These are phyloP conservation scores for Phylloscopus collybita DNA, from an alignment of 2,797 vertebrate species.

Conservation along the genomic window DNA sequence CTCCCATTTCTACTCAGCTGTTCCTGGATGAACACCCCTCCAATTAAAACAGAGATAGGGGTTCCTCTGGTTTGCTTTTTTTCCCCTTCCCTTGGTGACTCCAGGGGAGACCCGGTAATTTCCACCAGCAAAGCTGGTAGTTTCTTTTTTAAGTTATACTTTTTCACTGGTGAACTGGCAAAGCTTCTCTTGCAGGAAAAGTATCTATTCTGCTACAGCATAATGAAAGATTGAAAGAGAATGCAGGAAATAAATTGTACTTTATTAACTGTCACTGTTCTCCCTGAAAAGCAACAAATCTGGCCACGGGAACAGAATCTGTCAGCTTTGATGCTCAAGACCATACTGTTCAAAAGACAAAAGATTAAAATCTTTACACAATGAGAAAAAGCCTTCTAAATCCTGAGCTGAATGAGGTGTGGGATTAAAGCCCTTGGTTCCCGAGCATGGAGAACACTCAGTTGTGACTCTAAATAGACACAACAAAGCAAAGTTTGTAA, in stretches of 20 bases:
- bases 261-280: background rate
- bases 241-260: background rate
- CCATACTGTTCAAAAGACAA: background rate
- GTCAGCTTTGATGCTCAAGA: background rate
- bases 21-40: background rate
- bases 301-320: background rate
- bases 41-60: background rate
- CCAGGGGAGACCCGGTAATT: background rate
- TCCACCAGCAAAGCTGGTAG: background rate
- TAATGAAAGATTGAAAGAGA: background rate
- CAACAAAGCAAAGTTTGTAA: background rate
- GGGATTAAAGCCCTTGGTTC: background rate
- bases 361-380: background rate
- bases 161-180: background rate
- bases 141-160: background rate
- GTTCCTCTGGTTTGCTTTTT: background rate
- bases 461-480: background rate
- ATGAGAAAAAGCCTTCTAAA: background rate
- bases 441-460: background rate
- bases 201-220: background rate
- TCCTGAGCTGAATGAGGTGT: background rate
- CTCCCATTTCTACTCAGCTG: background rate
- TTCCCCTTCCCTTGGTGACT: background rate
- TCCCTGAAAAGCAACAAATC: background rate
- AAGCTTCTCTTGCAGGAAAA: background rate